Evolutionary conservation across 2,113 vertebrate genomes (phyloP), one percentile per base, ranked within the genome.

Genomic region (Misgurnus mizolepis): DNA sequence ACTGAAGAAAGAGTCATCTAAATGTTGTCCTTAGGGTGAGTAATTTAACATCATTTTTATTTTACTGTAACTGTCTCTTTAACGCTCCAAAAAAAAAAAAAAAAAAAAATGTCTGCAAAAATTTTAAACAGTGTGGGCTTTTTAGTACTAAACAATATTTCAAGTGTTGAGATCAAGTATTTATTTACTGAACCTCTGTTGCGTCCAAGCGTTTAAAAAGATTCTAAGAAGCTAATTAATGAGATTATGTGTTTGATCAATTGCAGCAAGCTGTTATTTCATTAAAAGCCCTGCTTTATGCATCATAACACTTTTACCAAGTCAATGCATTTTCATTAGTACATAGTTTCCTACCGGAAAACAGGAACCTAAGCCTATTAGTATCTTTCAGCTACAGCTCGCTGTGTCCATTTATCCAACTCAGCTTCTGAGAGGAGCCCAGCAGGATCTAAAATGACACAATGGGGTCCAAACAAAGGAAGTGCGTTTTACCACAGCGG

Each of bases 241-340:
- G 81, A 90, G 89, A 89, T 90, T 87, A 89, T 87, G 88, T 76
- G 80, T 90, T 88, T 91, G 90, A 91, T 92, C 88, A 89, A 91
- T 91, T 87, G 88, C 90, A 83, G 82, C 84, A 87, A 88, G 88
- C 87, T 90, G 89, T 90, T 90, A 87, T 89, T 88, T 84, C 87
- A 86, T 86, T 87, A 87, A 89, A 89, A 86, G 76, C 79, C 39
- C 80, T 53, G 79, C 86, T 88, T 90, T 90, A 81, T 85, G 88
- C 88, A 86, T 79, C 76, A 43, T 72, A 82, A 86, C 88, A 83
- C 85, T 89, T 89, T 87, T 84, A 39, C 80, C 84, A 81, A 82
- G 82, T 86, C 67, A 71, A 75, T 80, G 80, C 67, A 14, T 82
- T 85, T 83, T 75, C 64, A 73, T 82, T 80, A 82, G 73, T 50